Evolutionary conservation across 2,797 vertebrate species (phyloP), one percentile per base, ranked within the genome.

Genomic region (Scolopax rusticola): DNA sequence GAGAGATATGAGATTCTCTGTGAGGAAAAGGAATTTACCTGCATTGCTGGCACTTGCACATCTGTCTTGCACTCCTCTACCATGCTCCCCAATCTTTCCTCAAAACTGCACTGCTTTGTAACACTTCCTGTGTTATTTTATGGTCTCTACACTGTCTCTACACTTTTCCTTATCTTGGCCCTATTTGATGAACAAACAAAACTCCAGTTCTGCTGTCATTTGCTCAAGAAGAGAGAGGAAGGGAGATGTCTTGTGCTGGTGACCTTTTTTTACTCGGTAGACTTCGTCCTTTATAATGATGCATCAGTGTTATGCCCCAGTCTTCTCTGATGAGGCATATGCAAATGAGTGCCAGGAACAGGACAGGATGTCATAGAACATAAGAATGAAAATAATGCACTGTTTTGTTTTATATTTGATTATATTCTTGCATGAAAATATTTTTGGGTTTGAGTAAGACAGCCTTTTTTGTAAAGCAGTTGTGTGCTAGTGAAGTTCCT

Each of bases 281-380:
- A 60, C 30, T 93, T 79, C 75, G 87, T 92, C 91, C 84, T 91
- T 87, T 80, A 56, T 70, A 78, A 36, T 69, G 65, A 69, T 84
- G 69, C 59, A 71, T n/a, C 73, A 68, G 75, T 17, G 78, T 87
- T 78, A n/a, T 56, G 82, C 45, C 89, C 76, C 17, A 59, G 80
- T 61, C 73, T 91, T 73, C 43, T 84, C 69, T 68, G 69, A 65
- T 47, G 80, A 64, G 74, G 28, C 60, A 63, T 60, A 77, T 1
- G 27, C 69, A 68, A 71, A 83, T 1, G 5, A 91, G 54, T 64
- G 77, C 76, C 79, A 90, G 47, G 43, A 91, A 79, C 25, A 86
- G 93, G 87, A 47, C 83, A 90, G 47, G 25, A 45, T 91, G 85
- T 73, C 74, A 76, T 0, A 64, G 41, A 85, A 60, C 13, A 45